These are phyloP conservation scores for Myotis vivesi DNA, from an alignment of 2,797 vertebrate genomes.

Conservation along the genomic window DNA sequence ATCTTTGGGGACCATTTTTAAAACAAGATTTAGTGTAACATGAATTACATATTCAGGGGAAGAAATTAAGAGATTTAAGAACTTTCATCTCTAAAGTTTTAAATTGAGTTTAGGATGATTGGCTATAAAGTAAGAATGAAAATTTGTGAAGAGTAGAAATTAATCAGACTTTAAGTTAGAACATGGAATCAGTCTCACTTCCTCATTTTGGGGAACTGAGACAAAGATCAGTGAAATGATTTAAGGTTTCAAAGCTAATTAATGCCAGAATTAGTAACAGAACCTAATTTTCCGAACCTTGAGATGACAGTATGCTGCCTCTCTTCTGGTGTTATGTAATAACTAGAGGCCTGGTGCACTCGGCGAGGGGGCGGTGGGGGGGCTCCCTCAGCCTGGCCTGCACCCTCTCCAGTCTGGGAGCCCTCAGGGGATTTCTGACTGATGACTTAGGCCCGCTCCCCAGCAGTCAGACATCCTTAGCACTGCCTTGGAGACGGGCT, in stretches of 20 bases:
- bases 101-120: background rate
- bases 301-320: background rate
- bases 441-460: too few species aligned
- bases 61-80: background rate
- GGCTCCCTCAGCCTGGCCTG: too few species aligned
- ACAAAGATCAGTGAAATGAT: background rate
- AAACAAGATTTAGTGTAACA: background rate
- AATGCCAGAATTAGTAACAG: background rate
- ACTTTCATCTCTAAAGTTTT: slow-evolving; percentile 6
- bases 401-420: too few species aligned
- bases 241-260: slow-evolving; percentile 1
- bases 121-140: slow-evolving; percentile 17
- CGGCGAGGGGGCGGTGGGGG: too few species aligned
- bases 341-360: too few species aligned
- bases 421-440: too few species aligned
- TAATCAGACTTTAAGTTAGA: background rate
- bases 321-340: background rate
- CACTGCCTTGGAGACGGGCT: too few species aligned
- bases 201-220: background rate
- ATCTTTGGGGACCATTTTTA: background rate
- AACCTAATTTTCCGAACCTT: slow-evolving; percentile 3
- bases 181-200: background rate
- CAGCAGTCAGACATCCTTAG: too few species aligned
- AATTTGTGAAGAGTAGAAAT: background rate
- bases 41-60: background rate